A percentile compares a stretch with the other conserved stretches of the same genome.
phyloP scores from a whole-genome alignment of 2,797 vertebrate species.

The Cottoperca gobio region DNA sequence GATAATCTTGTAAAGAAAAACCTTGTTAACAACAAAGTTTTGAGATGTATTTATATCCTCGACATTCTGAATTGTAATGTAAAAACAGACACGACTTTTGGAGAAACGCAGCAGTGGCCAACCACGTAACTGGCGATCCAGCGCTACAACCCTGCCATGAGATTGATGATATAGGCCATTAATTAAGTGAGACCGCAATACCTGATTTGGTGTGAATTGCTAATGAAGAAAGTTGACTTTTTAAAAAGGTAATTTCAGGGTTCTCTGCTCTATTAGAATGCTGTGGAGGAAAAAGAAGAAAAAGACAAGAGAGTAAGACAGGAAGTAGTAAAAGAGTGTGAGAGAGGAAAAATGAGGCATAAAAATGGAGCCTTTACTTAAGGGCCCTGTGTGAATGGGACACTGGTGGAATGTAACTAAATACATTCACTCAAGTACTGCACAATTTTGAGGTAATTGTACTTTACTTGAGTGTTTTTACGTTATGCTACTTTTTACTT shows the following conservation, averaged over 20 bases:
- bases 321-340: neutral
- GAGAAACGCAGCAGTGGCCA: too few species aligned
- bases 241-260: slow-evolving; percentile 32
- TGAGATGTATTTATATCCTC: neutral
- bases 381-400: slow-evolving; percentile 10
- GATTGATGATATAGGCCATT: too few species aligned
- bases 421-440: neutral
- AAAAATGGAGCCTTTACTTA: neutral
- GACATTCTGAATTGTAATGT: slow-evolving; percentile 14
- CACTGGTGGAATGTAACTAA: neutral
- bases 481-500: neutral
- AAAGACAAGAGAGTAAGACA: neutral
- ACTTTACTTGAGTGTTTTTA: neutral
- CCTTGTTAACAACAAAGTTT: slow-evolving; percentile 3
- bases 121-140: too few species aligned
- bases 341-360: neutral
- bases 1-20: neutral
- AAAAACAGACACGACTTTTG: too few species aligned
- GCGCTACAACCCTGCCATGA: too few species aligned
- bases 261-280: slow-evolving; percentile 20
- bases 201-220: too few species aligned
- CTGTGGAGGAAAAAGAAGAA: neutral
- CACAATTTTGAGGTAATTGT: neutral
- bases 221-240: slow-evolving; percentile 36
- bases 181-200: too few species aligned